A percentile compares a stretch with the other conserved stretches of the same genome.
phyloP scores from a whole-genome alignment of 2,888 invertebrate species.

The Pollenia labialis region DNA sequence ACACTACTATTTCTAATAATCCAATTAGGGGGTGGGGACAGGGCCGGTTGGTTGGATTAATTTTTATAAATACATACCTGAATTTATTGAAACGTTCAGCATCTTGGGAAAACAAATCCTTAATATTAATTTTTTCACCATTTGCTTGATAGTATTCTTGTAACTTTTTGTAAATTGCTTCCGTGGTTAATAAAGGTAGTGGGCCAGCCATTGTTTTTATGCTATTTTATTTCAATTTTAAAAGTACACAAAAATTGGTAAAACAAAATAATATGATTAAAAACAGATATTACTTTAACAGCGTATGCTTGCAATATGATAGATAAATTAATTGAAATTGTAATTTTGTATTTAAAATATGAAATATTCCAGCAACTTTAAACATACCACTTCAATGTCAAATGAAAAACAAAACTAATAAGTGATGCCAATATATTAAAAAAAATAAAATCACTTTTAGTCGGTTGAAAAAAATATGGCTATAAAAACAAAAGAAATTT shows the following conservation, averaged over 20 bases:
- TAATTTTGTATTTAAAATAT: slow-evolving; percentile 60
- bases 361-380: slow-evolving; percentile 65
- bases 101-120: slow-evolving; percentile 92
- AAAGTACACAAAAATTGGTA: slow-evolving; percentile 49
- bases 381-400: slow-evolving; percentile 82
- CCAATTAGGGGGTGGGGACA: background rate
- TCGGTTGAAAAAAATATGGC: background rate
- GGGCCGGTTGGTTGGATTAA: background rate
- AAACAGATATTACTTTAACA: slow-evolving; percentile 49
- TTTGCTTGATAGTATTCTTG: slow-evolving; percentile 89
- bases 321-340: slow-evolving; percentile 52
- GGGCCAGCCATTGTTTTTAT: slow-evolving; percentile 76
- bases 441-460: background rate
- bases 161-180: slow-evolving; percentile 90
- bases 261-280: slow-evolving; percentile 7
- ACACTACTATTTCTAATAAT: background rate
- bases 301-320: slow-evolving; percentile 46
- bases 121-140: slow-evolving; percentile 91
- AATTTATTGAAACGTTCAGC: slow-evolving; percentile 93
- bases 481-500: no score
- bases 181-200: slow-evolving; percentile 86
- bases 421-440: slow-evolving; percentile 24
- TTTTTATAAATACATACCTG: slow-evolving; percentile 87
- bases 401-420: slow-evolving; percentile 82
- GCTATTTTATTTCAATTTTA: slow-evolving; percentile 37